A percentile compares a stretch with the other conserved stretches of the same genome.
phyloP scores from a whole-genome alignment of 2,113 vertebrate species.

The Tragelaphus buxtoni region DNA sequence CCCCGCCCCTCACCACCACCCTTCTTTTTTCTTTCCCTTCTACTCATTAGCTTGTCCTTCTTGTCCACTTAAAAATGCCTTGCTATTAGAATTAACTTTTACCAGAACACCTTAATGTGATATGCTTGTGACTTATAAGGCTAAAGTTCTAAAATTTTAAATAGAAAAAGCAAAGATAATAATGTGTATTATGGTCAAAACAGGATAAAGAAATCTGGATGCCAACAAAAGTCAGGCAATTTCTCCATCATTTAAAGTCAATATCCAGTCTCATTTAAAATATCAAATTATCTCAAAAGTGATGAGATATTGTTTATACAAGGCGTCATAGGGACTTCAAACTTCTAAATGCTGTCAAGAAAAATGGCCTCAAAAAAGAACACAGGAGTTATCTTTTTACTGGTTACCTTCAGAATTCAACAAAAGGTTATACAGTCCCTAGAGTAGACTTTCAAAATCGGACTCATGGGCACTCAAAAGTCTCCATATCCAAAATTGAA shows the following conservation, averaged over 20 bases:
- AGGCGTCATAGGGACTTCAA: not conserved
- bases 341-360: not conserved
- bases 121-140: not conserved
- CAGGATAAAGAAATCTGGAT: not conserved
- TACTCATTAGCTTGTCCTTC: not conserved
- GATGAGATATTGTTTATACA: not conserved
- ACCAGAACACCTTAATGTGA: not conserved
- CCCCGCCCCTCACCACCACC: fast-evolving
- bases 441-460: not conserved
- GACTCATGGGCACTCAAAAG: not conserved
- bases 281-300: not conserved
- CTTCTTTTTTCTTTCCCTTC: not conserved
- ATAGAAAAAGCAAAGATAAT: not conserved
- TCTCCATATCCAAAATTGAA: not conserved
- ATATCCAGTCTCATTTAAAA: not conserved
- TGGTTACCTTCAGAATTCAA: not conserved
- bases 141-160: not conserved
- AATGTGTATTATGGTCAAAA: not conserved
- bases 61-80: not conserved
- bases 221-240: not conserved
- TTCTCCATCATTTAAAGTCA: not conserved
- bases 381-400: not conserved
- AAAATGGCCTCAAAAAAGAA: not conserved
- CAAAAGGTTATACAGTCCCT: not conserved
- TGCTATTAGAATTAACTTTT: not conserved